Evolutionary conservation across 1,140 invertebrate genomes (phyloP), one percentile per base, ranked within the genome.

Genomic region (Drosophila sucinea): DNA sequence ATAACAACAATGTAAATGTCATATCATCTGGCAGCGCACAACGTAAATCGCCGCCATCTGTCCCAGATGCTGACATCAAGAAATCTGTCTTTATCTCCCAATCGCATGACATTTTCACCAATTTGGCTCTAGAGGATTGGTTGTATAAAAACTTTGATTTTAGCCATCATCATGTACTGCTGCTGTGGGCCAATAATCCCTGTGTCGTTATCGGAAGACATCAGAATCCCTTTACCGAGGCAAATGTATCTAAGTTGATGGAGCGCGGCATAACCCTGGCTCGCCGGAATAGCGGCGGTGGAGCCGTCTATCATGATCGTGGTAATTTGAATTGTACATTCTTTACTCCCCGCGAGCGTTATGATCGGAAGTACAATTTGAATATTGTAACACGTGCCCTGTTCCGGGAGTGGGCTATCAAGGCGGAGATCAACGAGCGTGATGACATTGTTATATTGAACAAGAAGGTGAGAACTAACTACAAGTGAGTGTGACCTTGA

Each of bases 181-280:
- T 99, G 81, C 92, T 99, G 44, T 99, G 98, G 97, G 93, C 95
- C 58, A 99, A 99, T 93, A 94, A 96, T 77, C 98, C 98, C 0
- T 96, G 97, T 91, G 96, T 99, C 57, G 98, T 99, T 0, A 96
- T 99, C 90, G 99, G 99, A 1, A 94, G 97, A 41, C 97, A 99
- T 93, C 98, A 99, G 92, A 99, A 99, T 93, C 97, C 98, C 1
- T 99, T 98, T 96, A 91, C 96, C 23, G 98, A 99, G 93, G 95
- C 96, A 1, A 97, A 99, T 91, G 91, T 97, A 0, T 93, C 94
- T 2, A 93, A 93, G 35, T 78, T 96, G 25, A 90, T 93, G 55
- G 93, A 95, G 35, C 92, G 94, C 27, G 94, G 94, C 17, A 94
- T 98, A 54, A 92, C 94, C 1, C 79, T 99, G 17, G 98, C 96